Percentiles rank a stretch among this genome's conserved stretches.
Conservation (phyloP, 2,888 invertebrate species). For the Caenorhabditis japonica region DNA sequence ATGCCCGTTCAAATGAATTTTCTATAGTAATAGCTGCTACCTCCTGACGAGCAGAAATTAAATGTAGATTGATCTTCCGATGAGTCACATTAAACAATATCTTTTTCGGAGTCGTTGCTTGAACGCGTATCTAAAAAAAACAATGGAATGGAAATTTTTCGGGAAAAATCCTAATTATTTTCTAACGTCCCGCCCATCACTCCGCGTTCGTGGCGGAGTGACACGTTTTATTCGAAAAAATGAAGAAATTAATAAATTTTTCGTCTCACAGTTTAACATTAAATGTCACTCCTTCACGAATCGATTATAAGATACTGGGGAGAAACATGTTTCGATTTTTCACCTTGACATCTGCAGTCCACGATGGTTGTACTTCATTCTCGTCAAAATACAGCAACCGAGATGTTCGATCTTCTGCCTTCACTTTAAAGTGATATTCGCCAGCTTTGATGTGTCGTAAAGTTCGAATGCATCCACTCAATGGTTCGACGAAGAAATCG, state of each 20-base stretch:
- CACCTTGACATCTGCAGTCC: slow-evolving; percentile 58
- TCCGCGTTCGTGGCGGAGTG: too few relatives aligned
- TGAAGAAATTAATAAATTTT: too few relatives aligned
- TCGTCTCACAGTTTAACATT: too few relatives aligned
- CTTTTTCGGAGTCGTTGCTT: slow-evolving; percentile 34
- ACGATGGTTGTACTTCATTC: slow-evolving; percentile 56
- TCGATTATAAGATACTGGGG: too few relatives aligned
- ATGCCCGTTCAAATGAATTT: slow-evolving; percentile 17
- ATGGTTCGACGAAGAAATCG: slow-evolving; percentile 92
- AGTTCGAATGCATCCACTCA: slow-evolving; percentile 80
- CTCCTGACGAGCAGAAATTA: slow-evolving; percentile 29
- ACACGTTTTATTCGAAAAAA: too few relatives aligned
- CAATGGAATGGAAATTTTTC: too few relatives aligned
- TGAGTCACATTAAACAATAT: slow-evolving; percentile 40
- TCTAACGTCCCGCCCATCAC: too few relatives aligned
- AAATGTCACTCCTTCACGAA: too few relatives aligned
- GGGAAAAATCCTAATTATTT: too few relatives aligned
- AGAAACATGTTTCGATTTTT: not conserved
- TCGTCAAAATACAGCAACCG: slow-evolving; percentile 67
- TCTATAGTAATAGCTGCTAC: slow-evolving; percentile 51
- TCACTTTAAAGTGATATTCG: slow-evolving; percentile 59
- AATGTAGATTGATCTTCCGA: slow-evolving; percentile 24
- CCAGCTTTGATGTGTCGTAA: slow-evolving; percentile 59
- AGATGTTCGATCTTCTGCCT: slow-evolving; percentile 71
- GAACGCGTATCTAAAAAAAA: slow-evolving; percentile 54